Conservation (phyloP, 2,113 vertebrate species). For the Phyllopteryx taeniolatus region DNA sequence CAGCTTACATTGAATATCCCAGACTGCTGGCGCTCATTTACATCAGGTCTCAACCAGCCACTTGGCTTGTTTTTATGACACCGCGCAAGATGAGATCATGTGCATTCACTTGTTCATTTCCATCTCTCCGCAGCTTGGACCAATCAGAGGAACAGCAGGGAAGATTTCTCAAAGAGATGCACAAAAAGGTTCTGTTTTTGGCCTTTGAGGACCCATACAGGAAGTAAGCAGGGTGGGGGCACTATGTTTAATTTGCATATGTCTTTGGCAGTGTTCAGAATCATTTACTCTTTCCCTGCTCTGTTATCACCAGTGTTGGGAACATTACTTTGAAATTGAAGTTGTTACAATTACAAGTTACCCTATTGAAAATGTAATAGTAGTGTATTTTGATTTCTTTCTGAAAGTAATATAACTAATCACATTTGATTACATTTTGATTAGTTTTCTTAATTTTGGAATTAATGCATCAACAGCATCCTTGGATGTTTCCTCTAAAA, state of each 20-base stretch:
- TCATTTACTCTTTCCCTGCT: too few species aligned
- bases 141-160: slow-evolving; percentile 76
- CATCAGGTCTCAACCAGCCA: slow-evolving; percentile 65
- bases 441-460: too few species aligned
- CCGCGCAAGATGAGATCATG: not conserved
- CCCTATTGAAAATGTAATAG: too few species aligned
- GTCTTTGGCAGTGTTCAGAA: not conserved
- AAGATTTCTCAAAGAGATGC: slow-evolving; percentile 78
- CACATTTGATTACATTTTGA: too few species aligned
- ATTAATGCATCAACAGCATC: too few species aligned
- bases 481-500: too few species aligned
- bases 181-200: slow-evolving; percentile 80
- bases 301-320: too few species aligned
- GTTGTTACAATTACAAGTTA: too few species aligned
- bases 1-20: slow-evolving; percentile 82
- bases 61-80: not conserved
- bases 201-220: slow-evolving; percentile 80
- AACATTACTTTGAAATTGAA: too few species aligned
- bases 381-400: too few species aligned
- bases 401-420: too few species aligned
- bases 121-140: slow-evolving; percentile 68
- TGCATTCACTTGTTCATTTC: slow-evolving; percentile 12
- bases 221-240: slow-evolving; percentile 56
- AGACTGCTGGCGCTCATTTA: slow-evolving; percentile 82
- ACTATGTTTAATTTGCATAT: not conserved